Base-by-base conservation (phyloP, 2,888 invertebrate genomes). In the Entomobrya proxima region DNA sequence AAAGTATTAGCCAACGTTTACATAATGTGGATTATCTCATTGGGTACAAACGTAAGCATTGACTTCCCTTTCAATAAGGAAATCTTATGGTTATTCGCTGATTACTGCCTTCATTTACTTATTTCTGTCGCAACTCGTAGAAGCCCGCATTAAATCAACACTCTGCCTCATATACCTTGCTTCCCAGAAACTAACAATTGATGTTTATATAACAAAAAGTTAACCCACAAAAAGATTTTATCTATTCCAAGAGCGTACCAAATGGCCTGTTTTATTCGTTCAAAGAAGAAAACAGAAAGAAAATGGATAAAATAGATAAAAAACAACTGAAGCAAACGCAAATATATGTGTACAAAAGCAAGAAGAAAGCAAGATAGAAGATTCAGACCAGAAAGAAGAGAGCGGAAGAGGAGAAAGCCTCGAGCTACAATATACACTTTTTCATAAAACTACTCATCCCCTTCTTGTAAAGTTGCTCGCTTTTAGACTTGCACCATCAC, bases 201-300 rank as follows among this genome's bases (percentile, higher is more conserved):
- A 27, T 67, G 67, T 67, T 79, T 52, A 44, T 52, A 67, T 79
- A 21, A 44, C 35, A 40, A 40, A 80, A 80, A 80, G 79, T 69
- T 11, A 52, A 80, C 50, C 40, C 27, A 18, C 1, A 69, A 69
- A 18, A 64, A 64, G 64, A 64, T 64, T 79, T 79, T 79, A 50
- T 64, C 50, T 21, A 79, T 67, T 79, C 64, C 50, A n/a, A 18
- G 11, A 69, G 69, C 79, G 69, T 55, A 55, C 50, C 24, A 35
- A 64, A 64, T 37, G 15, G 64, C 24, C 58, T 27, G 32, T 58
- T 58, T 58, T n/a, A n/a, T 50, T 18, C 27, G 32, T 35, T 35
- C 32, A 18, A 64, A 2, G 35, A 9, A 37, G 35, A 64, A 64
- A 64, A 35, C n/a, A 64, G 64, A 15, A 35, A 37, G 7, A 55